Conservation (phyloP, 2,113 vertebrate species). For the Psittacara wagleri region DNA sequence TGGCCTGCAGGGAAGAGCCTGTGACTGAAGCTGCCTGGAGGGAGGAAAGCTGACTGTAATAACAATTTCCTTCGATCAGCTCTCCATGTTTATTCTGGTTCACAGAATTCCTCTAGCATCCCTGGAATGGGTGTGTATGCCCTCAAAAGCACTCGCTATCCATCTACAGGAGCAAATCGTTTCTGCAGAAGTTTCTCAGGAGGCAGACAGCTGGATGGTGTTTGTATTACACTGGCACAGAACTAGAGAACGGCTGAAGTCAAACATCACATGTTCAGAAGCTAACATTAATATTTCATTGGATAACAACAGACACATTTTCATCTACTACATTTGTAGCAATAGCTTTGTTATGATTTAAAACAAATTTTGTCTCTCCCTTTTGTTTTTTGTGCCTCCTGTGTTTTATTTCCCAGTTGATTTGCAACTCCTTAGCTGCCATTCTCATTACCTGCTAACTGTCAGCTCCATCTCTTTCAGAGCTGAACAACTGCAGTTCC, state of each 20-base stretch:
- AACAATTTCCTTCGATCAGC: not conserved
- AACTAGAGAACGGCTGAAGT: not conserved
- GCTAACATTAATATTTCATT: not conserved
- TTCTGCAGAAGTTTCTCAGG: not conserved
- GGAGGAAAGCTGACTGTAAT: not conserved
- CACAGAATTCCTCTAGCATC: not conserved
- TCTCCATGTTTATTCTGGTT: not conserved
- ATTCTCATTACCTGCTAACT: not conserved
- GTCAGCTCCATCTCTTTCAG: not conserved
- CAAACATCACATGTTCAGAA: not conserved
- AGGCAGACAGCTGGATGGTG: not conserved
- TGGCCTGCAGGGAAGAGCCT: not conserved
- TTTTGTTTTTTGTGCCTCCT: not conserved
- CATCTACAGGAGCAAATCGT: accelerated
- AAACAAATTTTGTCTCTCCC: not conserved
- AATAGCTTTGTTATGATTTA: not conserved
- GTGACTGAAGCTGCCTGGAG: not conserved
- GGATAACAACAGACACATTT: not conserved
- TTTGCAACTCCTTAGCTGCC: not conserved
- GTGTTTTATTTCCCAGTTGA: not conserved
- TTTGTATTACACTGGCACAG: not conserved
- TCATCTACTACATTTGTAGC: not conserved
- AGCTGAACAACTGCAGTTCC: not conserved
- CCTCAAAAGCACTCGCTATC: not conserved
- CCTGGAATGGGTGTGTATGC: not conserved